Evolutionary conservation across 2,888 invertebrate genomes (phyloP).

Genomic region (Anorthoa munda): DNA sequence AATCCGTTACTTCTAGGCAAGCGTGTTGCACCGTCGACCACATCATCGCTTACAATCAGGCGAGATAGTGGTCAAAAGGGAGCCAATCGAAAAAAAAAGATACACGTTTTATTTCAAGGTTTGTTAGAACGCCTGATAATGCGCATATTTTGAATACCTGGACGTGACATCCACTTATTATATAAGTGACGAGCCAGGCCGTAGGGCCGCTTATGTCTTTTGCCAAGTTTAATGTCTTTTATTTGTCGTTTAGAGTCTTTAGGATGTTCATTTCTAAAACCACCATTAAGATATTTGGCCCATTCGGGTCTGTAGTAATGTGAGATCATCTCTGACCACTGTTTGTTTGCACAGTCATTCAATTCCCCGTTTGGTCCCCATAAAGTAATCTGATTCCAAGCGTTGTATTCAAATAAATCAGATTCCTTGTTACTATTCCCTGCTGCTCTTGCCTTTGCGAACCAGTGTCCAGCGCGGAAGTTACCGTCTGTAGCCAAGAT

Average conservation of each 20-base stretch:
- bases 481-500: slow-evolving; percentile 75
- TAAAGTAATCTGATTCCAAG: slow-evolving; percentile 97
- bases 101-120: too few species aligned
- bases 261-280: neutral
- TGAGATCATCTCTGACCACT: slow-evolving; percentile 94
- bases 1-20: too few species aligned
- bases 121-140: neutral
- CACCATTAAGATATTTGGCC: slow-evolving; percentile 92
- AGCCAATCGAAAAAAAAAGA: too few species aligned
- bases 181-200: slow-evolving; percentile 8
- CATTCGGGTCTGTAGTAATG: slow-evolving; percentile 95
- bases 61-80: too few species aligned
- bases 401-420: slow-evolving; percentile 91
- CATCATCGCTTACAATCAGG: too few species aligned
- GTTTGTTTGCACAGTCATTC: slow-evolving; percentile 97
- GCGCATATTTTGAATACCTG: slow-evolving; percentile 4
- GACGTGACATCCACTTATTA: slow-evolving; percentile 19
- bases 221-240: neutral
- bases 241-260: neutral
- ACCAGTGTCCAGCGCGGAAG: slow-evolving; percentile 76
- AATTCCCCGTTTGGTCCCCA: slow-evolving; percentile 98
- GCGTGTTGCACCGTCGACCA: too few species aligned
- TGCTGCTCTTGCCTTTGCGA: slow-evolving; percentile 68
- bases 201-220: neutral
- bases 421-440: slow-evolving; percentile 69